Percentiles rank a stretch among this genome's conserved stretches.
Evolutionary conservation across 1,140 invertebrate species (phyloP).

Genomic region (Zaprionus lachaisei): DNA sequence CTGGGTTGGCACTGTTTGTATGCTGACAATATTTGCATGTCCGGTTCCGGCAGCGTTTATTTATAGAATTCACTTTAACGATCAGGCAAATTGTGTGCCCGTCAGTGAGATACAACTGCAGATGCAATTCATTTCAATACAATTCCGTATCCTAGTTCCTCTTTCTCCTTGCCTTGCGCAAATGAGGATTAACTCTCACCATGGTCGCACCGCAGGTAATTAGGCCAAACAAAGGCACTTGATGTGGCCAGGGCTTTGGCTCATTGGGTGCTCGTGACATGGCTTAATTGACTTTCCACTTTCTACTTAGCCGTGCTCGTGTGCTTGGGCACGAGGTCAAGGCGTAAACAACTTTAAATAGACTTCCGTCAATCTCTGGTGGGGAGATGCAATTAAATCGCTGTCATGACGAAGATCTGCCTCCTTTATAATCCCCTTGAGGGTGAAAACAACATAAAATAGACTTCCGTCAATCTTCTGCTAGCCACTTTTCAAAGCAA

Average conservation of each 20-base stretch:
- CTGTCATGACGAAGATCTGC: no score
- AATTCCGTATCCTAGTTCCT: neutral
- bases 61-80: slow-evolving; percentile 42
- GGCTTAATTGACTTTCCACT: slow-evolving; percentile 21
- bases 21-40: slow-evolving; percentile 16
- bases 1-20: neutral
- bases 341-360: neutral
- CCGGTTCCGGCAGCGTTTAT: slow-evolving; percentile 34
- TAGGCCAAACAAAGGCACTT: slow-evolving; percentile 26
- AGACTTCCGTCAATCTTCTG: neutral
- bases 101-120: slow-evolving; percentile 13
- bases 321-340: no score
- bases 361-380: neutral
- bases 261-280: neutral
- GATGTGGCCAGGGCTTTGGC: neutral
- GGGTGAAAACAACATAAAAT: neutral
- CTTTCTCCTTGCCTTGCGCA: neutral
- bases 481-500: neutral
- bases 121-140: slow-evolving; percentile 25
- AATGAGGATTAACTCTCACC: slow-evolving; percentile 38
- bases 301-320: no score
- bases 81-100: slow-evolving; percentile 19
- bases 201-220: slow-evolving; percentile 52
- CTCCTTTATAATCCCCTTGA: neutral
- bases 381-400: no score